phyloP scores from a whole-genome alignment of 37 sponge, comb jelly and placozoan species.

The Lycopodina hypogea region DNA sequence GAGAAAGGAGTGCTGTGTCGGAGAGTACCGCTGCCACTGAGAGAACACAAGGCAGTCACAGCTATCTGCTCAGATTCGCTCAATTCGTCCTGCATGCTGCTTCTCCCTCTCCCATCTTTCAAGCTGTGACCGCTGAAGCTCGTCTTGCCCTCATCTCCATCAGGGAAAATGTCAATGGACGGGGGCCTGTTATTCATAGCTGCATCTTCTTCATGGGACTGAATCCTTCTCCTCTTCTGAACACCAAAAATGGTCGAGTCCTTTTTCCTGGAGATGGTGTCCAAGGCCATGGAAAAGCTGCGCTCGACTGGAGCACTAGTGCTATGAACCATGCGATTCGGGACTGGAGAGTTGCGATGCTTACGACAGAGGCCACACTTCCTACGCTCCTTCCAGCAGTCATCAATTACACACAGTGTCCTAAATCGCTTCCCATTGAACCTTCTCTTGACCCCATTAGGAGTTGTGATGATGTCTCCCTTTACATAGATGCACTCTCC shows the following conservation, averaged over 20 bases:
- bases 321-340: constrained; percentile 14
- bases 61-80: constrained; percentile 58
- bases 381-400: constrained; percentile 67
- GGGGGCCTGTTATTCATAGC: constrained; percentile 3
- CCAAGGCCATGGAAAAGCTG: constrained; percentile 36
- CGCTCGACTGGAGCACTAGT: constrained; percentile 11
- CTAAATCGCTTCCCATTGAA: constrained; percentile 74
- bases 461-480: constrained; percentile 60
- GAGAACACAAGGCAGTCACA: constrained; percentile 38
- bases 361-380: constrained; percentile 60
- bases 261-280: constrained; percentile 6
- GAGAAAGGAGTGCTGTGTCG: constrained; percentile 43
- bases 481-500: constrained; percentile 54
- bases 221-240: constrained; percentile 4
- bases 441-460: constrained; percentile 62
- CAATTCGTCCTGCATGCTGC: constrained; percentile 46
- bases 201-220: constrained; percentile 24
- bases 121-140: constrained; percentile 5
- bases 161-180: constrained; percentile 20
- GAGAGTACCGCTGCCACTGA: constrained; percentile 30
- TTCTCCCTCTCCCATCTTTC: constrained; percentile 7
- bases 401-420: constrained; percentile 56
- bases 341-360: constrained; percentile 58
- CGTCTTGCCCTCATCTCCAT: background rate
- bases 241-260: background rate